Base-by-base conservation (phyloP, 2,888 invertebrate genomes). In the Eledona agricola region DNA sequence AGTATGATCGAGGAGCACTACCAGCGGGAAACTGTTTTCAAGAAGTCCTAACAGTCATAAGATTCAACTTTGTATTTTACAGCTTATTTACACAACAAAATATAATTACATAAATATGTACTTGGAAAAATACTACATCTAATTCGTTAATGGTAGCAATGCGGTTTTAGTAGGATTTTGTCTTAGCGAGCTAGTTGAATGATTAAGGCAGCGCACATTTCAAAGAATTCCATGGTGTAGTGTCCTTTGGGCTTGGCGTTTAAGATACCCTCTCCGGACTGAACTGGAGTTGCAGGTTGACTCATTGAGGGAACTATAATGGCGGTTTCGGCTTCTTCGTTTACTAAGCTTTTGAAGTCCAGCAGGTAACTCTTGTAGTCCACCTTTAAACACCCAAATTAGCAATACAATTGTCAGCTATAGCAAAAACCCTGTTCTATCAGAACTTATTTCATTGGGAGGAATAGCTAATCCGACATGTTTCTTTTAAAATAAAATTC, bases 211-310 rank as follows among this genome's bases (percentile, higher is more conserved):
- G 99, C 96, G 78, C 99, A 99, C 96, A 99, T 99, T 80, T 99
- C 99, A 73, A 99, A 99, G 80, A 99, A 99, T 79, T 99, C 98
- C 93, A 99, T 96, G 1, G 98, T 98, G 76, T 96, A 96, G 72
- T 98, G 96, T 0, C 91, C 92, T 12, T 69, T 67, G n/a, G 63
- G 57, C 52, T 70, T 71, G 17, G 47, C 62, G 12, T 76, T 50
- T 13, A 45, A 7, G 13, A 17, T 29, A 12, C 4, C 22, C 7
- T 37, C 19, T 10, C 50, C 55, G 1, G 20, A 25, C 32, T 50
- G 55, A 7, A 55, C 55, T 9, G 55, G 55, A 10, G 56, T 40
- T n/a, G 47, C 42, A 1, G 15, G 49, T n/a, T n/a, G n/a, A n/a
- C n/a, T n/a, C 3, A 25, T 7, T 22, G 51, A 51, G 6, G 72